phyloP scores from a whole-genome alignment of 1,140 invertebrate genomes.

The Neodiprion fabricii region DNA sequence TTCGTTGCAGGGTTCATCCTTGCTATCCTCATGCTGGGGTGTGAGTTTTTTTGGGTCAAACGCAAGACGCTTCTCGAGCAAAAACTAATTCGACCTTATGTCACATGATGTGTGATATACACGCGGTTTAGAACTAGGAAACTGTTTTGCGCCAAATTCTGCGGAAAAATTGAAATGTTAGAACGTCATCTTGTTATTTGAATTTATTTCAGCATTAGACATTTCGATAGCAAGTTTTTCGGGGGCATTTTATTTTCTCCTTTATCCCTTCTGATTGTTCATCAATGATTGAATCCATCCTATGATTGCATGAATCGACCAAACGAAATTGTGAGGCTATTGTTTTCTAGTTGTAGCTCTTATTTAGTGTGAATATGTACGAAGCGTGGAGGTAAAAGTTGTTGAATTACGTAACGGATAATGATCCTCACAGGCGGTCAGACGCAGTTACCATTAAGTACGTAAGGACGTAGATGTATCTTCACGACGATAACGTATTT shows the following conservation, averaged over 20 bases:
- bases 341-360: slow-evolving; percentile 31
- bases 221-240: too few species aligned
- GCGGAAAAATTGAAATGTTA: too few species aligned
- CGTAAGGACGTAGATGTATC: slow-evolving; percentile 18
- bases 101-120: slow-evolving; percentile 45
- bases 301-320: slow-evolving; percentile 24
- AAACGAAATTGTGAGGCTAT: slow-evolving; percentile 32
- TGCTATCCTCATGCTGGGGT: slow-evolving; percentile 60
- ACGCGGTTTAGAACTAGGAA: slow-evolving; percentile 21
- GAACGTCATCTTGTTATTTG: too few species aligned
- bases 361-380: slow-evolving; percentile 27
- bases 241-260: too few species aligned
- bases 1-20: slow-evolving; percentile 63
- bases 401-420: slow-evolving; percentile 39
- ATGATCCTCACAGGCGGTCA: slow-evolving; percentile 28
- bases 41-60: slow-evolving; percentile 64
- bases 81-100: slow-evolving; percentile 68
- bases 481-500: slow-evolving; percentile 10
- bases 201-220: too few species aligned
- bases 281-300: too few species aligned
- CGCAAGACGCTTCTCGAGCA: slow-evolving; percentile 59
- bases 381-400: slow-evolving; percentile 37
- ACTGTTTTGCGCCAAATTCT: slow-evolving; percentile 20
- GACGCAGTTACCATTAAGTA: not conserved
- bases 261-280: too few species aligned